Evolutionary conservation across 2,113 vertebrate species (phyloP).

Genomic region (Lanius ludovicianus): DNA sequence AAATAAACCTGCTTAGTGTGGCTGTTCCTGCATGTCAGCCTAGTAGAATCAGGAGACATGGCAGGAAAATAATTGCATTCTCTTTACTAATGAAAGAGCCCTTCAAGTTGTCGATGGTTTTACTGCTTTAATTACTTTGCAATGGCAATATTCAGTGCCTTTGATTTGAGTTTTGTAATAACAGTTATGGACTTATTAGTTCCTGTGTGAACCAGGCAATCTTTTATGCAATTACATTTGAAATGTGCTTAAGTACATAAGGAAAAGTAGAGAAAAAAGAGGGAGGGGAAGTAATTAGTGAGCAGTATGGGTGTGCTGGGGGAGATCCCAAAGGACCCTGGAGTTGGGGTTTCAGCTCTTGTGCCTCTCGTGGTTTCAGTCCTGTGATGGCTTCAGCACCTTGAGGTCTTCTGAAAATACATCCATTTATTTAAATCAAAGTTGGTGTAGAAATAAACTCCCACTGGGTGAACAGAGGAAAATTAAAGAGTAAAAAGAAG

Average conservation of each 20-base stretch:
- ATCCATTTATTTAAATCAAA: neutral
- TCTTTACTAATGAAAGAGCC: constrained; percentile 24
- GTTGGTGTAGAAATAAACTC: neutral
- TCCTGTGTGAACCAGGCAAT: neutral
- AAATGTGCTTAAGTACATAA: neutral
- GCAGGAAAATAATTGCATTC: constrained; percentile 47
- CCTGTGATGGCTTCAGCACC: neutral
- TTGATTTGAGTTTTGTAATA: neutral
- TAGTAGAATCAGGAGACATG: neutral
- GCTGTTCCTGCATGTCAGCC: neutral
- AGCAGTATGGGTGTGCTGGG: neutral
- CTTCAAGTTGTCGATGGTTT: neutral
- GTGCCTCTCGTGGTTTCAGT: neutral
- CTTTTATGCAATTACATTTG: neutral
- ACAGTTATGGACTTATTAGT: neutral
- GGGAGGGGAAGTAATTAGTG: neutral
- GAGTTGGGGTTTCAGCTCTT: neutral
- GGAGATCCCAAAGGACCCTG: neutral
- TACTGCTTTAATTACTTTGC: constrained; percentile 24
- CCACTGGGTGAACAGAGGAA: neutral
- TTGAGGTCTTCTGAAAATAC: neutral
- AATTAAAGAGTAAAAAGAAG: neutral
- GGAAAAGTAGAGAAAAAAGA: neutral
- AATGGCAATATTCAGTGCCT: neutral
- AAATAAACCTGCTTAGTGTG: neutral